Percentiles rank a stretch among this genome's conserved stretches.
Conservation (phyloP, 2,797 vertebrate genomes). For the Stomatorhinus walkeri region DNA sequence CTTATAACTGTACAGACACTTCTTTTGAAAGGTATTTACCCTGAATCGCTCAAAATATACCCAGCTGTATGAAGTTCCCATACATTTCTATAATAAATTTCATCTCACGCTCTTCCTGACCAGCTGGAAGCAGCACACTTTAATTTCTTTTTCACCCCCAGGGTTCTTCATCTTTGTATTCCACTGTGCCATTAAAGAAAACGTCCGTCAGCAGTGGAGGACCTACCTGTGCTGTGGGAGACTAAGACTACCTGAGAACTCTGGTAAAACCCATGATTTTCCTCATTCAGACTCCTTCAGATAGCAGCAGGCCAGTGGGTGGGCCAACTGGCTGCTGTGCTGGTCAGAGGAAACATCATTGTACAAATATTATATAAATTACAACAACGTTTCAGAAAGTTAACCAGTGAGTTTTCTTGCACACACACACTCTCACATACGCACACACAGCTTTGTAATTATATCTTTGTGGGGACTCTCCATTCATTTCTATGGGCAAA, state of each 20-base stretch:
- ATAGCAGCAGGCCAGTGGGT: background rate
- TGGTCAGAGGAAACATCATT: background rate
- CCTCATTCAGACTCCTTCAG: background rate
- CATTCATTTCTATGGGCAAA: background rate
- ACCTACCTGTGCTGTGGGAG: constrained; percentile 84
- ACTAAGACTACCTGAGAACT: constrained; percentile 79
- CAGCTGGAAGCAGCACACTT: background rate
- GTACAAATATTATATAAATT: background rate
- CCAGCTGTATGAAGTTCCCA: background rate
- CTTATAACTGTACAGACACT: background rate
- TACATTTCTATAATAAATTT: background rate
- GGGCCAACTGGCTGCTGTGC: background rate
- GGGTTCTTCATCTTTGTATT: constrained; percentile 95
- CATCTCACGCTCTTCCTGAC: background rate
- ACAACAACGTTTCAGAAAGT: background rate
- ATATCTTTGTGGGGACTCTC: background rate
- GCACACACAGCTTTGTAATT: background rate
- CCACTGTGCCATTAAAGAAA: constrained; percentile 87
- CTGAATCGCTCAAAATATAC: background rate
- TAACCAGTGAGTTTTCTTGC: background rate
- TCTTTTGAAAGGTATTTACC: background rate
- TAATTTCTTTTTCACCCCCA: constrained; percentile 36
- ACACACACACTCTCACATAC: background rate
- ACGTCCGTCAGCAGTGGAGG: constrained; percentile 87
- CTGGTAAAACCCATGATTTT: constrained; percentile 58